phyloP scores from a whole-genome alignment of 2,113 vertebrate species.

The Ptilorrhoa leucosticta region DNA sequence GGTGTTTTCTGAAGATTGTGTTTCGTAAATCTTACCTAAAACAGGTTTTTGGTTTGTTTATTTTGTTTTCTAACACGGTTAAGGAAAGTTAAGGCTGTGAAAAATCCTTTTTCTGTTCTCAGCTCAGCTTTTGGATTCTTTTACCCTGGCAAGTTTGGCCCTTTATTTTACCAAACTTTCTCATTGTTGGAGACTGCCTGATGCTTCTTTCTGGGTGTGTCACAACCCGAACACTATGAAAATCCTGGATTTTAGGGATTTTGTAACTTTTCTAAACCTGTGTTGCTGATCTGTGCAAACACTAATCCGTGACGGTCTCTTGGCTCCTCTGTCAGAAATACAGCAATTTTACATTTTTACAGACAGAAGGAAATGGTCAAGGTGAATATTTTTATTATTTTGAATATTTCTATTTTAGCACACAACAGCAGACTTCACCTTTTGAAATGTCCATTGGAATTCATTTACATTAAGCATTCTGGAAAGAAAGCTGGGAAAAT shows the following conservation, averaged over 20 bases:
- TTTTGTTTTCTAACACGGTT: not conserved
- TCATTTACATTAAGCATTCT: not conserved
- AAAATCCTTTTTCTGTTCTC: not conserved
- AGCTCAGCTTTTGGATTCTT: not conserved
- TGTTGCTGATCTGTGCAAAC: not conserved
- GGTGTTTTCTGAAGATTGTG: not conserved
- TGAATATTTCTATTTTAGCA: not conserved
- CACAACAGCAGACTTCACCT: not conserved
- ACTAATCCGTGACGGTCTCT: not conserved
- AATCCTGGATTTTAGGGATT: not conserved
- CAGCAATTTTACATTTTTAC: not conserved
- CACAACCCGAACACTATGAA: not conserved
- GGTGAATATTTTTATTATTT: not conserved
- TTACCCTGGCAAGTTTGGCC: not conserved
- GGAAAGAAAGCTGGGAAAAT: not conserved
- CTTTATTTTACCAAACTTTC: not conserved
- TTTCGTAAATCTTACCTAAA: not conserved
- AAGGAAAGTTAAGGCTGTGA: not conserved
- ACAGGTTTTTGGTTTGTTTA: rapidly evolving
- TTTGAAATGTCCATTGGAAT: not conserved
- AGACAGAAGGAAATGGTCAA: not conserved
- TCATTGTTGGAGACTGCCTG: not conserved
- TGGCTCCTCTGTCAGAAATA: not conserved
- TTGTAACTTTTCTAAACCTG: not conserved
- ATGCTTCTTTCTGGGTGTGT: not conserved